phyloP scores from a whole-genome alignment of 30 jellyfish, hydroid and myxozoan species.

The Mastigias papua region DNA sequence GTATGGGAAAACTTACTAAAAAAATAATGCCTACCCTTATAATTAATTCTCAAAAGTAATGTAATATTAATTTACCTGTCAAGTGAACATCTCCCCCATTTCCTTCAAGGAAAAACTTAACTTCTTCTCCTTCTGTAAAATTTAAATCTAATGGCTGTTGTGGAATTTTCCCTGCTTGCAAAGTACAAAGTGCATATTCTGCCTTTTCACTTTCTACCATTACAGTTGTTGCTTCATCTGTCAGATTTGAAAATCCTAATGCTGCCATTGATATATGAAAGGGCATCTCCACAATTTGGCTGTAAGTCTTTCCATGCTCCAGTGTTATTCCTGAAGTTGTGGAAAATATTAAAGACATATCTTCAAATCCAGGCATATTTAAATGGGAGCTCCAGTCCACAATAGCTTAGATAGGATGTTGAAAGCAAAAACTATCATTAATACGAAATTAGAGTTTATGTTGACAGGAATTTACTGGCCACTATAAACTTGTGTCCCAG shows the following conservation, averaged over 20 bases:
- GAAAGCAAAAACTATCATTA: too few relatives aligned
- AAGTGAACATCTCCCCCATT: conserved; percentile 92
- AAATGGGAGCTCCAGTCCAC: too few relatives aligned
- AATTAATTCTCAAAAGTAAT: too few relatives aligned
- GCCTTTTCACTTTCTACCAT: conserved; percentile 87
- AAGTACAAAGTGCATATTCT: conserved; percentile 86
- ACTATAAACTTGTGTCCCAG: too few relatives aligned
- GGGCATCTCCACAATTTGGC: conserved; percentile 92
- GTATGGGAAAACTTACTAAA: too few relatives aligned
- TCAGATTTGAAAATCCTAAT: conserved; percentile 73
- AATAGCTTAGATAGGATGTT: too few relatives aligned
- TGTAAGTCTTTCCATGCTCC: conserved; percentile 88
- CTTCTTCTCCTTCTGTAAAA: conserved; percentile 98
- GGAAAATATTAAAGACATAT: too few relatives aligned
- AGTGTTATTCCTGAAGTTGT: conserved; percentile 79
- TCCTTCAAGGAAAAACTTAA: conserved; percentile 88
- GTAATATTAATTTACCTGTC: conserved; percentile 66
- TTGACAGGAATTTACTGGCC: too few relatives aligned
- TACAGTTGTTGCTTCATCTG: conserved; percentile 86
- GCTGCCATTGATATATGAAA: conserved; percentile 98
- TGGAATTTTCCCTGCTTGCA: conserved; percentile 83
- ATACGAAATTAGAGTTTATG: too few relatives aligned
- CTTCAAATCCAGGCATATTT: too few relatives aligned
- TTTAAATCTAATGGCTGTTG: conserved; percentile 88
- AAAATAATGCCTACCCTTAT: too few relatives aligned